A percentile compares a stretch with the other conserved stretches of the same genome.
phyloP scores from a whole-genome alignment of 2,888 invertebrate species.

The Nymphalis urticae region DNA sequence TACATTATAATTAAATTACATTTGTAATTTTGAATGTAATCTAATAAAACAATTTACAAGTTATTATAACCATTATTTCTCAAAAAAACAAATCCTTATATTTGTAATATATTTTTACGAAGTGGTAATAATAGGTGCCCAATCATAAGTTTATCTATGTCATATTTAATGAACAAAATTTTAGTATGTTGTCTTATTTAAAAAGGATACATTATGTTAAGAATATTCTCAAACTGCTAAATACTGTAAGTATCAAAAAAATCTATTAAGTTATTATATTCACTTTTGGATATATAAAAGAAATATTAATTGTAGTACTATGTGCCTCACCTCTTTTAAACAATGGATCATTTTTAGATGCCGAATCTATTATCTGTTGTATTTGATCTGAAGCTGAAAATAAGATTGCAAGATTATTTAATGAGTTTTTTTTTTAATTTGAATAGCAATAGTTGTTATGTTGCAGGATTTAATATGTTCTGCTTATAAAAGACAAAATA shows the following conservation, averaged over 20 bases:
- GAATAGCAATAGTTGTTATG: too few relatives aligned
- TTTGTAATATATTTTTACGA: too few relatives aligned
- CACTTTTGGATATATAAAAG: background rate
- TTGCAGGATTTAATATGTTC: too few relatives aligned
- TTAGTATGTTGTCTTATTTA: background rate
- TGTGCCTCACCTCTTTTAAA: conserved; percentile 62
- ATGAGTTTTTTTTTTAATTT: too few relatives aligned
- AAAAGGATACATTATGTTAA: conserved; percentile 36
- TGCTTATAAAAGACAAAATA: too few relatives aligned
- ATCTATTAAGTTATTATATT: background rate
- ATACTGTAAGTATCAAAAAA: conserved; percentile 34
- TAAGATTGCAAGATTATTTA: background rate
- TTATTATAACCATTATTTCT: too few relatives aligned
- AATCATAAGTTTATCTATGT: too few relatives aligned
- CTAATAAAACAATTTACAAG: background rate
- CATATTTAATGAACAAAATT: too few relatives aligned
- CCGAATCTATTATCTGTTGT: conserved; percentile 55
- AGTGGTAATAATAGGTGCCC: too few relatives aligned
- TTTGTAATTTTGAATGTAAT: background rate
- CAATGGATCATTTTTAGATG: conserved; percentile 50
- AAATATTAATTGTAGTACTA: background rate
- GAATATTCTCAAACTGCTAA: conserved; percentile 42
- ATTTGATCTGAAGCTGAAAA: conserved; percentile 60
- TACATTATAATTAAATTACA: background rate
- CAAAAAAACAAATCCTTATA: too few relatives aligned